These are phyloP conservation scores for Leptinotarsa haldemani DNA, from an alignment of 2,888 invertebrate genomes.

Conservation along the genomic window DNA sequence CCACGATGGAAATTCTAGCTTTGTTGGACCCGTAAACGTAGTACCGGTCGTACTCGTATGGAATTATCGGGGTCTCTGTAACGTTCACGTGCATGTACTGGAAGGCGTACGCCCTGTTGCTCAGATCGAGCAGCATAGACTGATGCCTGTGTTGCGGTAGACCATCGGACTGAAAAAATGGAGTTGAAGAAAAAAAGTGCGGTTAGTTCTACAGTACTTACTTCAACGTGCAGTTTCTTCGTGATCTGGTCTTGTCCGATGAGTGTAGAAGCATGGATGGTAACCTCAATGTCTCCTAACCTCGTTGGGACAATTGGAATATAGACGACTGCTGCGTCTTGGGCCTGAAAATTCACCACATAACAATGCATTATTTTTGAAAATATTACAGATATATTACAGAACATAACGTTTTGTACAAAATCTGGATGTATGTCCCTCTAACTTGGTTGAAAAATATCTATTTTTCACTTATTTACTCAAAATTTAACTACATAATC, in stretches of 20 bases:
- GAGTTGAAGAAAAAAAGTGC: background rate
- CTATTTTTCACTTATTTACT: too few species aligned
- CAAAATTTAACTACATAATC: too few species aligned
- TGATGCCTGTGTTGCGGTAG: constrained; percentile 93
- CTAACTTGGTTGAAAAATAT: too few species aligned
- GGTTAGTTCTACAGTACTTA: constrained; percentile 54
- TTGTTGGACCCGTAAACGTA: constrained; percentile 94
- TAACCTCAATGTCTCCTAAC: constrained; percentile 80
- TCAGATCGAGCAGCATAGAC: constrained; percentile 90
- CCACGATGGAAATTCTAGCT: constrained; percentile 85
- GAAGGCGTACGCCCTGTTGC: constrained; percentile 90
- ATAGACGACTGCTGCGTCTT: constrained; percentile 85
- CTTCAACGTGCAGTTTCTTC: constrained; percentile 77
- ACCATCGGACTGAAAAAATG: constrained; percentile 79
- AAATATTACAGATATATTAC: too few species aligned
- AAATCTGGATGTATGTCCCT: too few species aligned
- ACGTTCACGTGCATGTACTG: constrained; percentile 97
- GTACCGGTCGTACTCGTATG: constrained; percentile 87
- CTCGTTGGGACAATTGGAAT: constrained; percentile 89
- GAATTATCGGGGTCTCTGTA: constrained; percentile 92
- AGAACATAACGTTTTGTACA: too few species aligned
- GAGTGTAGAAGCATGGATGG: constrained; percentile 80
- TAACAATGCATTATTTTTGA: too few species aligned
- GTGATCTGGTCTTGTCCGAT: constrained; percentile 79
- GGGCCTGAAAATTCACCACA: constrained; percentile 65